Evolutionary conservation across 2,797 vertebrate species (phyloP).

Genomic region (Propithecus perrieri): DNA sequence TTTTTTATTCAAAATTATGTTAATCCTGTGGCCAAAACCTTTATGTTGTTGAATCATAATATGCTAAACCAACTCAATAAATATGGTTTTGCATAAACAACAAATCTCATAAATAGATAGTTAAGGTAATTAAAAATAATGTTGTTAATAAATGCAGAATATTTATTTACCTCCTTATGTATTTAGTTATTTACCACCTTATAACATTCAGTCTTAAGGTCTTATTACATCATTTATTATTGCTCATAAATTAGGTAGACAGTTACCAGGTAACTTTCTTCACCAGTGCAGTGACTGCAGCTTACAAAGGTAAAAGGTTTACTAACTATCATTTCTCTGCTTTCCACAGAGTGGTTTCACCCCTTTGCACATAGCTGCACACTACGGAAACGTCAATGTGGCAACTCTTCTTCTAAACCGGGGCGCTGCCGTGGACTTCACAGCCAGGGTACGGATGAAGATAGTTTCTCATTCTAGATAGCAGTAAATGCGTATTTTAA

Average conservation of each 20-base stretch:
- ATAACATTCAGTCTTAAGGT: neutral
- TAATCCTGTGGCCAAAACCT: neutral
- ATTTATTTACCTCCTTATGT: neutral
- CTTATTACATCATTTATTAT: neutral
- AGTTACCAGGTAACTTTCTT: neutral
- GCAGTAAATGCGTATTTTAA: neutral
- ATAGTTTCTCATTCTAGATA: neutral
- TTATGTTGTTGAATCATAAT: neutral
- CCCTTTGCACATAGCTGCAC: constrained; percentile 97
- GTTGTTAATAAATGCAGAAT: neutral
- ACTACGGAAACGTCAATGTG: constrained; percentile 98
- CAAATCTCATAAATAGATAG: neutral
- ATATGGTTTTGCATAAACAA: neutral
- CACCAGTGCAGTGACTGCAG: neutral
- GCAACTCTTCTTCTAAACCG: constrained; percentile 97
- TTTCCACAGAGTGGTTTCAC: constrained; percentile 96
- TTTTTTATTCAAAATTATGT: neutral
- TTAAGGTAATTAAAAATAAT: neutral
- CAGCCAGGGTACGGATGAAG: constrained; percentile 91
- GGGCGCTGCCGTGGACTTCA: constrained; percentile 97
- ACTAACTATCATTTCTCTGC: constrained; percentile 26
- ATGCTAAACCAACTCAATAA: neutral
- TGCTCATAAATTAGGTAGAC: neutral
- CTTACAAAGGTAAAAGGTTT: accelerated
- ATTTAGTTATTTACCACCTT: neutral